Percentiles rank a stretch among this genome's conserved stretches.
These are phyloP conservation scores for Varroa destructor DNA, from an alignment of 1,140 invertebrate species.

Conservation along the genomic window DNA sequence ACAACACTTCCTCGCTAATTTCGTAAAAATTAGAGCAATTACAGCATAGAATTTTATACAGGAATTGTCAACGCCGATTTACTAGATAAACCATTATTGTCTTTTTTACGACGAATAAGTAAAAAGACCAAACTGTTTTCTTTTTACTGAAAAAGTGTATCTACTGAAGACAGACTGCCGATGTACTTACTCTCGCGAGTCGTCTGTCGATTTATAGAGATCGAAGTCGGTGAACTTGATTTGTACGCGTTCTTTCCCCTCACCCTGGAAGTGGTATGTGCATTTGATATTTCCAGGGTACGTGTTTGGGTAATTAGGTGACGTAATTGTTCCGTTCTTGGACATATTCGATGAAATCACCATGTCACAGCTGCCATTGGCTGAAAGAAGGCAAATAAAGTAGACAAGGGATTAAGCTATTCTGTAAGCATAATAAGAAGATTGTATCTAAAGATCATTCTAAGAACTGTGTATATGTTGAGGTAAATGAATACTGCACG, in stretches of 20 bases:
- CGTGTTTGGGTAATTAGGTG: slow-evolving; percentile 58
- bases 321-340: slow-evolving; percentile 62
- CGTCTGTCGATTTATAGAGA: slow-evolving; percentile 47
- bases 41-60: no score
- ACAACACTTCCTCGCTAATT: no score
- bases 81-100: no score
- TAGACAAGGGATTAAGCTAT: slow-evolving; percentile 32
- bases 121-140: no score
- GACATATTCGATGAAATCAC: slow-evolving; percentile 60
- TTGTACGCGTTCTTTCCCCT: slow-evolving; percentile 60
- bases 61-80: no score
- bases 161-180: no score
- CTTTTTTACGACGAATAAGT: no score
- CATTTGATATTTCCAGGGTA: slow-evolving; percentile 60
- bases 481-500: no score
- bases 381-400: slow-evolving; percentile 47
- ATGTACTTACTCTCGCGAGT: slow-evolving; percentile 49
- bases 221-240: slow-evolving; percentile 58
- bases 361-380: slow-evolving; percentile 55
- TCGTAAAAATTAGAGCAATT: no score
- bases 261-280: slow-evolving; percentile 66
- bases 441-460: background rate
- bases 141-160: no score
- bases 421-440: slow-evolving; percentile 23
- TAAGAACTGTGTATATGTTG: background rate